Evolutionary conservation across 1,140 invertebrate genomes (phyloP), one percentile per base, ranked within the genome.

Genomic region (Melanaphis sacchari): DNA sequence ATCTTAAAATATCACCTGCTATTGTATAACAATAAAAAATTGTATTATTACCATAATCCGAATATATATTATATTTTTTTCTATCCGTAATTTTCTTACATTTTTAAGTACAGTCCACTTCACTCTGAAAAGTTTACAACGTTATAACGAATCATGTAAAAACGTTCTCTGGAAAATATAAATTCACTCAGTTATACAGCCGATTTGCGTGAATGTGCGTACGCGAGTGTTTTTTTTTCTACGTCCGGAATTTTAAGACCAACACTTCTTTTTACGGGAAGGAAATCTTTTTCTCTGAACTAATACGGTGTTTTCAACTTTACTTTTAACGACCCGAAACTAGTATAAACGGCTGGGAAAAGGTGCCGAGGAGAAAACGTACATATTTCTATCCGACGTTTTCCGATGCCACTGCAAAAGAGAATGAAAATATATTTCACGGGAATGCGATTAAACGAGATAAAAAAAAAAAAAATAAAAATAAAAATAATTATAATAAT

Each of bases 261-360:
- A 22, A 0, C 0, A 38, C 22, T 36, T 0, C 15, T 49, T 38
- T 18, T n/a, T 21, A 7, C 7, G 38, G 36, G n/a, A 18, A 2
- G 22, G 40, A 82, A 82, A 82, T 40, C 22, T 82, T 40, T 82
- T 82, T 5, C 21, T 38, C 36, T 0, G 0, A 40, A 82, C 81
- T 82, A 82, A 82, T 82, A 38, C 76, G 38, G 40, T 82, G 22
- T 82, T 82, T 82, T 82, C 81, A 82, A 82, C 81, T 82, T 82
- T 40, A 82, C 81, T 24, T 82, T 82, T 82, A 82, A 82, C 81
- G 81, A 82, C 38, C 36, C 21, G 38, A 82, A 82, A 76, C 59
- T 76, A n/a, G 31, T 40, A 24, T 8, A 2, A 0, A 36, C 21
- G 76, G n/a, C 36, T n/a, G 36, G 4, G 36, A 7, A 18, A 36